These are phyloP conservation scores for Nephrotoma guestfalica DNA, from an alignment of 2,888 invertebrate species.

Conservation along the genomic window DNA sequence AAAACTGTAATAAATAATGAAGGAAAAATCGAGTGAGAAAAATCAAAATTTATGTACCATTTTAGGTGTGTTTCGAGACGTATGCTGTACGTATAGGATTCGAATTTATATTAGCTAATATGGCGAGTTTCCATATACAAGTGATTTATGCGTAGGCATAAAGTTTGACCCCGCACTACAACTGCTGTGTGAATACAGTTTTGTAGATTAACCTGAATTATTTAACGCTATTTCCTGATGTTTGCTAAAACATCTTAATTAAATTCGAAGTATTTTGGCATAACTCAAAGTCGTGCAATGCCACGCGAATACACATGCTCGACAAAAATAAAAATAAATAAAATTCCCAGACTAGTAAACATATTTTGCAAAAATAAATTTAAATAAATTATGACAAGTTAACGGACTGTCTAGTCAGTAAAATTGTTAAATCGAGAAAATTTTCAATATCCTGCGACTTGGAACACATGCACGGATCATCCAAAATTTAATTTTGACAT, in stretches of 20 bases:
- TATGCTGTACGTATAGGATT: neutral
- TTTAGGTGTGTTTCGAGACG: neutral
- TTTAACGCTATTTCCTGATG: neutral
- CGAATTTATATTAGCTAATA: neutral
- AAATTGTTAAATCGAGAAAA: neutral
- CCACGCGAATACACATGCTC: neutral
- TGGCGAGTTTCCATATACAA: neutral
- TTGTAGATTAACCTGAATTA: neutral
- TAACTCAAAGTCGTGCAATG: neutral
- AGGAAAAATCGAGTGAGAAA: neutral
- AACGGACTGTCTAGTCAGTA: neutral
- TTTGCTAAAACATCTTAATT: neutral
- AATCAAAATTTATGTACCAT: neutral
- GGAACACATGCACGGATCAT: neutral
- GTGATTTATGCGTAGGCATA: neutral
- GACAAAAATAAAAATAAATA: neutral
- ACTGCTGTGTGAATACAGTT: neutral
- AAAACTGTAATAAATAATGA: neutral
- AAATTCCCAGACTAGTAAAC: neutral
- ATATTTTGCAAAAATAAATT: neutral
- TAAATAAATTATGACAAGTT: neutral
- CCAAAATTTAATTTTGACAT: neutral
- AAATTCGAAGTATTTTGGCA: neutral
- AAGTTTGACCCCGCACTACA: neutral
- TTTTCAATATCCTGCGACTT: neutral